Evolutionary conservation across 2,113 vertebrate species (phyloP), one percentile per base, ranked within the genome.

Genomic region (Anoura caudifer): DNA sequence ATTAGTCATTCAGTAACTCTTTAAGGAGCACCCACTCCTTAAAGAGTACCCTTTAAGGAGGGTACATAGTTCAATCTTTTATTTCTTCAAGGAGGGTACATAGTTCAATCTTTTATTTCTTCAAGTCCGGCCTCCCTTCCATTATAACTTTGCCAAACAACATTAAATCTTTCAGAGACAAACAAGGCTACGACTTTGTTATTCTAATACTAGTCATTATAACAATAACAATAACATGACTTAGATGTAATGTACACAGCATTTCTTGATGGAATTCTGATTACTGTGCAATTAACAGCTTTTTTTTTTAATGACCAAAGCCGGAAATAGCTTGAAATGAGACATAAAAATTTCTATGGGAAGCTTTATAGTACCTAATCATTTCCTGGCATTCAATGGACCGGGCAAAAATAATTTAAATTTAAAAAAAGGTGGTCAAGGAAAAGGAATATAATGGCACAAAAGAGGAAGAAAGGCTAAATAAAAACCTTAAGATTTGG

Each of bases 201-300:
- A 89, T 91, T 95, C 54, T 97, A 94, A 77, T 56, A 70, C 85
- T 73, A 82, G 56, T 92, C 85, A 72, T 90, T 73, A 61, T 81
- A 81, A 86, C 20, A 96, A 61, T 81, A 81, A 86, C 20, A 96
- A 94, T 77, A 87, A 52, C 63, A 80, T 73, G 45, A 90, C 83
- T 86, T 88, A 91, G 63, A 76, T 87, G 94, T 94, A 80, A 82
- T 92, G 54, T 56, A 75, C 67, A 69, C 82, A 92, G 91, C 72
- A 86, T 80, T 96, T 96, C 91, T 91, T 85, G 77, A 56, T 79
- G 56, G 89, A 86, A 89, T 92, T 94, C 86, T 97, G 88, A 96
- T 92, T 95, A 72, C 93, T 93, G 28, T 95, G 70, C 92, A 97
- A 97, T 87, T 82, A 94, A 61, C 41, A 96, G 73, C 92, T 87